A percentile compares a stretch with the other conserved stretches of the same genome.
Conservation (phyloP, 2,888 invertebrate genomes). For the Latrodectus elegans region DNA sequence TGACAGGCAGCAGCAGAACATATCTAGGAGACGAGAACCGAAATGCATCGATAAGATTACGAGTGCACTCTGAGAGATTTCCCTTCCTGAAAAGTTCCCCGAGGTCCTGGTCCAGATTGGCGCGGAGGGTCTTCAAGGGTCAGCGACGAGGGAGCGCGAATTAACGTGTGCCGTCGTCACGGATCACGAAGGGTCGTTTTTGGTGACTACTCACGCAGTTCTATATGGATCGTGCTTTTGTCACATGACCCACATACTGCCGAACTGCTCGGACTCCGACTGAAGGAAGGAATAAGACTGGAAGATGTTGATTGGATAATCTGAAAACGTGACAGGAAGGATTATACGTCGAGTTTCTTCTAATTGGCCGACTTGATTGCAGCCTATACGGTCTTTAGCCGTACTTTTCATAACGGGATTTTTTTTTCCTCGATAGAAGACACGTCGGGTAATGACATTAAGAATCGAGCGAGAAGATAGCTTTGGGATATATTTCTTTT, state of each 20-base stretch:
- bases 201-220: slow-evolving; percentile 57
- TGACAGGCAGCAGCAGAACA: too few relatives aligned
- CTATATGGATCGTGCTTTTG: slow-evolving; percentile 42
- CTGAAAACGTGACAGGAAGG: slow-evolving; percentile 49
- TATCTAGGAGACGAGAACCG: too few relatives aligned
- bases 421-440: background rate
- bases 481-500: background rate
- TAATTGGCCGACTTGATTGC: slow-evolving; percentile 58
- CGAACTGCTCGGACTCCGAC: slow-evolving; percentile 13
- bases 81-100: slow-evolving; percentile 8
- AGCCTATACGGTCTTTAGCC: slow-evolving; percentile 50
- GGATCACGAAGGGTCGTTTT: slow-evolving; percentile 63
- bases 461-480: background rate
- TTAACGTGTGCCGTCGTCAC: slow-evolving; percentile 63
- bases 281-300: slow-evolving; percentile 17
- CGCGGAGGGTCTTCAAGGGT: slow-evolving; percentile 30
- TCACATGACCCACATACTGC: slow-evolving; percentile 48
- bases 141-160: slow-evolving; percentile 39
- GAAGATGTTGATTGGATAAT: slow-evolving; percentile 56
- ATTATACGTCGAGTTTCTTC: slow-evolving; percentile 20
- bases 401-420: slow-evolving; percentile 24
- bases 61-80: background rate
- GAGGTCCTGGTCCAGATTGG: slow-evolving; percentile 19
- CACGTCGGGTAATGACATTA: background rate
- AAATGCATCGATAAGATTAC: too few relatives aligned